These are phyloP conservation scores for Cochlearius cochlearius DNA, from an alignment of 2,113 vertebrate genomes.

Conservation along the genomic window DNA sequence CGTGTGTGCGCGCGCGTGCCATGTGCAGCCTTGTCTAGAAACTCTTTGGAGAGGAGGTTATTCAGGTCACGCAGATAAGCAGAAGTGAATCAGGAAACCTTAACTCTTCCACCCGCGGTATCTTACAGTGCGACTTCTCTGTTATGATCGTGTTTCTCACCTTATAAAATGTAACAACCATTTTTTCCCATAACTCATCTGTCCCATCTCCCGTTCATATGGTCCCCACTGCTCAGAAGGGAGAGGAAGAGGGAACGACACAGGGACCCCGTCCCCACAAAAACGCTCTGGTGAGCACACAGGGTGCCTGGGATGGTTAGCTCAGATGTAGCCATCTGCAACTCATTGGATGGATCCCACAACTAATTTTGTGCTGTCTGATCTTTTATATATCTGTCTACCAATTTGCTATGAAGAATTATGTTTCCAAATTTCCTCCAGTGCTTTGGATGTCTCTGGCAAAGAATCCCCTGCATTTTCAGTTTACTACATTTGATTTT, in stretches of 20 bases:
- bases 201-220: accelerated
- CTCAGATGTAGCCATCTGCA: background rate
- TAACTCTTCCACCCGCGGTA: background rate
- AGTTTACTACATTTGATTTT: background rate
- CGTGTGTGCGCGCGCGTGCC: background rate
- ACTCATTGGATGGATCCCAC: background rate
- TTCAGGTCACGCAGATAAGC: background rate
- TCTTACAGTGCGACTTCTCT: background rate
- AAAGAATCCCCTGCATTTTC: background rate
- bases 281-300: background rate
- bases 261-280: accelerated
- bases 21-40: background rate
- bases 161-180: background rate
- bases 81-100: background rate
- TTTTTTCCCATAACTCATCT: background rate
- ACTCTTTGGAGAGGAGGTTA: background rate
- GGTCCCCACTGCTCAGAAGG: background rate
- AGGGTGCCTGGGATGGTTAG: background rate
- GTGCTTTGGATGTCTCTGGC: background rate
- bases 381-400: background rate
- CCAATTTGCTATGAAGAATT: background rate
- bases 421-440: background rate
- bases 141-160: background rate
- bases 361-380: background rate
- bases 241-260: background rate